Conservation (phyloP, 2,113 vertebrate species). For the Tupaia chinensis region DNA sequence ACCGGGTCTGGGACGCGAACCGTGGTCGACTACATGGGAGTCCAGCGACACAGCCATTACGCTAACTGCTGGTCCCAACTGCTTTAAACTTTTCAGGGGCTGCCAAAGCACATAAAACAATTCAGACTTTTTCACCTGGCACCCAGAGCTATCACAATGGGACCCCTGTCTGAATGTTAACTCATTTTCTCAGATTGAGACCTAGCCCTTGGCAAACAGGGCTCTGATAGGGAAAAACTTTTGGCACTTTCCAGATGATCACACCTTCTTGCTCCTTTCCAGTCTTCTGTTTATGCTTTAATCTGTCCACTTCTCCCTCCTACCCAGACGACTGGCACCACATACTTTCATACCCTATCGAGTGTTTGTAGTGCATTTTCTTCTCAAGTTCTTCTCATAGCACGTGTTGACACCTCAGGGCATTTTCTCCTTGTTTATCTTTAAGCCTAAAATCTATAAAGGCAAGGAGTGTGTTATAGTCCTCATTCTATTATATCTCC, state of each 20-base stretch:
- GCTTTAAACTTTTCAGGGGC: not conserved
- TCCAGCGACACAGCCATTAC: too few relatives aligned
- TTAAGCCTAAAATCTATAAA: not conserved
- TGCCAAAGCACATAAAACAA: not conserved
- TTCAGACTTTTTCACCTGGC: not conserved
- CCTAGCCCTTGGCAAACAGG: not conserved
- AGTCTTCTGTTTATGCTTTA: not conserved
- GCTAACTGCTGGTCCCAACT: too few relatives aligned
- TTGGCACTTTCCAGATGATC: not conserved
- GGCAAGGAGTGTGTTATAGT: not conserved
- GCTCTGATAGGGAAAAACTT: not conserved
- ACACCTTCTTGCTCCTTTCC: not conserved
- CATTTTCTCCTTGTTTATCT: not conserved
- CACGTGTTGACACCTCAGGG: not conserved
- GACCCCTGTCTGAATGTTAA: not conserved
- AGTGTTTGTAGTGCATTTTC: not conserved
- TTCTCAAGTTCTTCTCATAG: not conserved
- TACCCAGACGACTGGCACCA: not conserved
- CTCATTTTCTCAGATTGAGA: not conserved
- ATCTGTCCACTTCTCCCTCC: not conserved
- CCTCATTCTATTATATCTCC: not conserved
- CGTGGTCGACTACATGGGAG: too few relatives aligned
- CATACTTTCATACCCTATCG: rapidly evolving
- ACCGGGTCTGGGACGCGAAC: too few relatives aligned
- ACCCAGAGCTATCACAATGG: too few relatives aligned